phyloP scores from a whole-genome alignment of 1,140 invertebrate species.

The Choristoneura fumiferana region DNA sequence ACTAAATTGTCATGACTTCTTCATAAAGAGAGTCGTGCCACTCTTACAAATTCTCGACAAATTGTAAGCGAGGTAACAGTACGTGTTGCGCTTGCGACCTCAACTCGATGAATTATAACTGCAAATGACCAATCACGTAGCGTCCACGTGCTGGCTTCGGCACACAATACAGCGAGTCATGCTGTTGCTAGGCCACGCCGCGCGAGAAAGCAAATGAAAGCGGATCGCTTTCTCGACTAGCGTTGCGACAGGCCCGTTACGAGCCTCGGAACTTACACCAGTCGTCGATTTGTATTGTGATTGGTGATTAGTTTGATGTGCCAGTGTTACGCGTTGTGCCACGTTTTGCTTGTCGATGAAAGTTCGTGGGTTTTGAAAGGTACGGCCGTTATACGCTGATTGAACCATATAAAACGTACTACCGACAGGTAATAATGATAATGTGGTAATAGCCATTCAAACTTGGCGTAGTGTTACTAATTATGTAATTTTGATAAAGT shows the following conservation, averaged over 20 bases:
- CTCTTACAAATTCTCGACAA: background rate
- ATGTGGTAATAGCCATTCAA: too few relatives aligned
- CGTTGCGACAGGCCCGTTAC: background rate
- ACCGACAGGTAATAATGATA: background rate
- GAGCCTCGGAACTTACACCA: background rate
- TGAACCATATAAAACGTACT: background rate
- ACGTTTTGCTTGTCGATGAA: background rate
- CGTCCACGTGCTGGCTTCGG: conserved; percentile 8
- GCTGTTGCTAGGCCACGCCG: conserved; percentile 30
- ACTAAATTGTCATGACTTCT: background rate
- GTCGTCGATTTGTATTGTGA: conserved; percentile 6
- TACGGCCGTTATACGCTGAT: background rate
- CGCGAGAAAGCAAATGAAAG: conserved; percentile 42
- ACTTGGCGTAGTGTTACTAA: too few relatives aligned
- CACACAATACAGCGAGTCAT: conserved; percentile 10
- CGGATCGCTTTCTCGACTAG: conserved; percentile 31
- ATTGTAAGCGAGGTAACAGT: conserved; percentile 3
- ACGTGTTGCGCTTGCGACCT: background rate
- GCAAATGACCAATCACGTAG: conserved; percentile 14
- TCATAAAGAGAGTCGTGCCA: background rate
- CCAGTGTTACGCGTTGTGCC: conserved; percentile 8
- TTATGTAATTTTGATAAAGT: too few relatives aligned
- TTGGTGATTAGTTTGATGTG: conserved; percentile 16
- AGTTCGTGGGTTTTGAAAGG: conserved; percentile 1
- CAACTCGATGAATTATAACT: conserved; percentile 8